phyloP scores from a whole-genome alignment of 2,113 vertebrate species.

The Rhinichthys klamathensis region DNA sequence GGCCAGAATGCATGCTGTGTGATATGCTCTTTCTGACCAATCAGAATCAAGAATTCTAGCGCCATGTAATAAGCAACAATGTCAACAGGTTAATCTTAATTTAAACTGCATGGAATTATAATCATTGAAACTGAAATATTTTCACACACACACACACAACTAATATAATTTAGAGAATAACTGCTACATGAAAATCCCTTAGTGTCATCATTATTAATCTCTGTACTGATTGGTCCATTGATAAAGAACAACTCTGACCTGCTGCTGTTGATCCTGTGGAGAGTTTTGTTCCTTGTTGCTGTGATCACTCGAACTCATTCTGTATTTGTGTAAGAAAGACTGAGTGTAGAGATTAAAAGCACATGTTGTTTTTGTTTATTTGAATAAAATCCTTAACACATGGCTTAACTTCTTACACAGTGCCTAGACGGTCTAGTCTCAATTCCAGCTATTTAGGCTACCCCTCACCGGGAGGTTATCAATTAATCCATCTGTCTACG shows the following conservation, averaged over 20 bases:
- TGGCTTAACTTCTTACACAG: neutral
- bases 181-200: neutral
- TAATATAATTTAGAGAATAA: neutral
- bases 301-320: neutral
- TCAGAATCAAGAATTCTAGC: neutral
- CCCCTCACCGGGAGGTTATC: conserved; percentile 29
- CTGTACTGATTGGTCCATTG: neutral
- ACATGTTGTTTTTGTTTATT: conserved; percentile 29
- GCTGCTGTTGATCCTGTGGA: neutral
- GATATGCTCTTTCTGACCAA: neutral
- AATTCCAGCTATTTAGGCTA: conserved; percentile 10
- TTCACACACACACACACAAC: neutral
- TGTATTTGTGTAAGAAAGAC: neutral
- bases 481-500: conserved; percentile 31
- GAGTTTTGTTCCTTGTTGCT: neutral
- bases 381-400: neutral
- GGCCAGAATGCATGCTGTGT: neutral
- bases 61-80: neutral
- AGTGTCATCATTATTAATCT: neutral
- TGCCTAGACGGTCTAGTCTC: neutral
- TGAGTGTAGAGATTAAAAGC: neutral
- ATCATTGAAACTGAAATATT: neutral
- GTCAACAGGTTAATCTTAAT: neutral
- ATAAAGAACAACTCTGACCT: conserved; percentile 26
- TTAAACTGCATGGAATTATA: neutral